A percentile compares a stretch with the other conserved stretches of the same genome.
Conservation (phyloP, 2,888 invertebrate genomes). For the Heliconius charithonia region DNA sequence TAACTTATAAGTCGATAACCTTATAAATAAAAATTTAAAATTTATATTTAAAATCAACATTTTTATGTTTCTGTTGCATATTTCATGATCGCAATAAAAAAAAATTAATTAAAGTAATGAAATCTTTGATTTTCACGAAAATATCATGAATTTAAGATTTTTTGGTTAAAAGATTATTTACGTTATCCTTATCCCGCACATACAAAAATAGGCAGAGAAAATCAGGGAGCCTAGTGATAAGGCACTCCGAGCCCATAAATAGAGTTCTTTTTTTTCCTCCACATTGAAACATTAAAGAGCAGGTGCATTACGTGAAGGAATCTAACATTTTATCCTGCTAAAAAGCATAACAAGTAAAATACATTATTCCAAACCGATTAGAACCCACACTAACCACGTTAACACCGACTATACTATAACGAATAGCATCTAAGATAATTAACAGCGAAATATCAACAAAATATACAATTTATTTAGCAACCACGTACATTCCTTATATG, state of each 20-base stretch:
- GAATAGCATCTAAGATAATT: not conserved
- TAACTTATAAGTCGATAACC: not conserved
- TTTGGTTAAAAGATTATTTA: no score
- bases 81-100: not conserved
- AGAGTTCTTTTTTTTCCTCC: no score
- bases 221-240: not conserved
- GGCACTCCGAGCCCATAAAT: not conserved
- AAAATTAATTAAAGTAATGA: no score
- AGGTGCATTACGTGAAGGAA: no score
- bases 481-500: conserved; percentile 30
- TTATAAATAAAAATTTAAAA: not conserved
- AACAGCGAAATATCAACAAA: not conserved
- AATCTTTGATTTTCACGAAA: no score
- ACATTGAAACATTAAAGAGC: no score
- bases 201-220: not conserved
- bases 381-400: not conserved
- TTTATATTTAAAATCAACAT: not conserved
- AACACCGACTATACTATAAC: not conserved
- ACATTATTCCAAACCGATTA: not conserved
- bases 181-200: not conserved
- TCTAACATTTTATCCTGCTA: not conserved
- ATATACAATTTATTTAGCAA: conserved; percentile 10
- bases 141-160: no score
- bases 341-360: not conserved
- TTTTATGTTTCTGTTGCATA: not conserved